Evolutionary conservation across 2,113 vertebrate species (phyloP).

Genomic region (Strix aluco): DNA sequence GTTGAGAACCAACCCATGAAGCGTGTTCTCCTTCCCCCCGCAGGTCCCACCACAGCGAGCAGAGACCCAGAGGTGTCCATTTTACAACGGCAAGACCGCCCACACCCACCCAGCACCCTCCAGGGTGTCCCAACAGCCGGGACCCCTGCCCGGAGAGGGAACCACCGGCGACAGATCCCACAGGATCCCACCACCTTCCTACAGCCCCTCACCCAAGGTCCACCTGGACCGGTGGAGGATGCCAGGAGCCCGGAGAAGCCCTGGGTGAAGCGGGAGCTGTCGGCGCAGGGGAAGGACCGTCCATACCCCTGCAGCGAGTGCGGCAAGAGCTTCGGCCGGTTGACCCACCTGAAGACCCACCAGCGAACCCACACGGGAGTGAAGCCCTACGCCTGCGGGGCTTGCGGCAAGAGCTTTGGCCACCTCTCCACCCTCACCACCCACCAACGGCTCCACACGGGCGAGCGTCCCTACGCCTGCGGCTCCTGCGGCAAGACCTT

Average conservation of each 20-base stretch:
- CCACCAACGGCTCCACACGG: conserved; percentile 89
- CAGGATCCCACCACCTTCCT: neutral
- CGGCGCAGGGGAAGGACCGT: neutral
- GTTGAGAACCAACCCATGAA: accelerated
- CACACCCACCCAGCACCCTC: accelerated
- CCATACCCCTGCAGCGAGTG: conserved; percentile 80
- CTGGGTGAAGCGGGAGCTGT: neutral
- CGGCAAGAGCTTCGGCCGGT: conserved; percentile 77
- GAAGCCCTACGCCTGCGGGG: conserved; percentile 80
- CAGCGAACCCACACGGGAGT: conserved; percentile 80
- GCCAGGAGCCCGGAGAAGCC: neutral
- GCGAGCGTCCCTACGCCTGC: conserved; percentile 89
- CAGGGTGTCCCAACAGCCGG: accelerated
- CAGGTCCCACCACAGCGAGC: neutral
- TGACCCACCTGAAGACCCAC: conserved; percentile 76
- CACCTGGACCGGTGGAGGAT: accelerated
- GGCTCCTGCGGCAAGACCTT: neutral
- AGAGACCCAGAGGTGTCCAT: accelerated
- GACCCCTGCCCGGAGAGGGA: accelerated
- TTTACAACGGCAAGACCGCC: neutral
- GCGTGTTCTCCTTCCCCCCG: neutral
- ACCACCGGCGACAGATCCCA: neutral
- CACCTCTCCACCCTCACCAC: conserved; percentile 35
- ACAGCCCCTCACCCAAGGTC: neutral
- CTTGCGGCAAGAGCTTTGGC: conserved; percentile 20